These are phyloP conservation scores for Patella depressa DNA, from an alignment of 2,888 invertebrate genomes.

Conservation along the genomic window DNA sequence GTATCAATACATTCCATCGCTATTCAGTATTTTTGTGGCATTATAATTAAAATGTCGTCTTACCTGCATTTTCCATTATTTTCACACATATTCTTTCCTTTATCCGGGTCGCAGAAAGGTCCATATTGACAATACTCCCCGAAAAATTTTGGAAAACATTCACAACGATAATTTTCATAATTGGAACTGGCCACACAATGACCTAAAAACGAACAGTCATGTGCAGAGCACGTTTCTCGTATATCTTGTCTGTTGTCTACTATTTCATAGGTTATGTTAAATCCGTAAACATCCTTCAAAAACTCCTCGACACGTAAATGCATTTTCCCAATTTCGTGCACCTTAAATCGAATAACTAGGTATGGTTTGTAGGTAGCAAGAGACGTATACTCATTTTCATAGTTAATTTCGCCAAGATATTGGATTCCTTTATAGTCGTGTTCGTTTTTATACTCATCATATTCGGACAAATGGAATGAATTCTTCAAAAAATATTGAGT, in stretches of 20 bases:
- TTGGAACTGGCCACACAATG: conserved; percentile 83
- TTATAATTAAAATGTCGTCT: conserved; percentile 49
- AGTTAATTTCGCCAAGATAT: conserved; percentile 56
- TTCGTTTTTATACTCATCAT: conserved; percentile 57
- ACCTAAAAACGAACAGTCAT: conserved; percentile 87
- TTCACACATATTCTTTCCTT: conserved; percentile 78
- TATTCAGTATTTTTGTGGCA: too few relatives aligned
- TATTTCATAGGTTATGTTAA: conserved; percentile 92
- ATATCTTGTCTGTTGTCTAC: conserved; percentile 70
- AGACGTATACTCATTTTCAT: conserved; percentile 54
- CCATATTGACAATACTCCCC: conserved; percentile 86
- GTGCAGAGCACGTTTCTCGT: conserved; percentile 78
- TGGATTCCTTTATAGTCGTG: conserved; percentile 45
- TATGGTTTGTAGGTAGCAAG: conserved; percentile 77
- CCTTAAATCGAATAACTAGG: conserved; percentile 83
- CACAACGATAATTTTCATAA: conserved; percentile 82
- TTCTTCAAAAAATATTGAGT: conserved; percentile 85
- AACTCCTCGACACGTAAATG: conserved; percentile 86
- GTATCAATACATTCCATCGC: too few relatives aligned
- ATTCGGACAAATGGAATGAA: conserved; percentile 57
- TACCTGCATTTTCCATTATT: conserved; percentile 91
- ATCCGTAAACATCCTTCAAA: conserved; percentile 88
- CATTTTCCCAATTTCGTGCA: conserved; percentile 74
- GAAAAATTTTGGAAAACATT: conserved; percentile 85
- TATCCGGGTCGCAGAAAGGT: conserved; percentile 81